Evolutionary conservation across 2,888 invertebrate genomes (phyloP).

Genomic region (Aethes cnicana): DNA sequence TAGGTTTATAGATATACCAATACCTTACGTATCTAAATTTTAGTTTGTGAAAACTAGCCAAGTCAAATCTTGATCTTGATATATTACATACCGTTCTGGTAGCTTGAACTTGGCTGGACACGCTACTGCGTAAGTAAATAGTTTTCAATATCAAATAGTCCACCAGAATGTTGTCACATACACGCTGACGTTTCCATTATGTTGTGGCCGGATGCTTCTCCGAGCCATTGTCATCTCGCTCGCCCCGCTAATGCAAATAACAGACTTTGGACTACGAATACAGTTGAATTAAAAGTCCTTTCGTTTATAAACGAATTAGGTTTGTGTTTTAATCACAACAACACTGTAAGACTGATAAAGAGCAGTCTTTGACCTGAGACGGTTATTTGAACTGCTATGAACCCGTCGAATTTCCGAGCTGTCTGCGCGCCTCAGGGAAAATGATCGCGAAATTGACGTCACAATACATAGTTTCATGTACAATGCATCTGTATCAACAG

Average conservation of each 20-base stretch:
- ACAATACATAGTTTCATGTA: neutral
- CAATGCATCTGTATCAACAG: slow-evolving; percentile 19
- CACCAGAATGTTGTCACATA: neutral
- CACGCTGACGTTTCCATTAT: slow-evolving; percentile 1
- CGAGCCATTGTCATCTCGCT: slow-evolving; percentile 1
- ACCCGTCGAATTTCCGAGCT: neutral
- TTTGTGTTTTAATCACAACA: too few species aligned
- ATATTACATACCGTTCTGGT: too few species aligned
- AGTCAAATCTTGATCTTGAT: too few species aligned
- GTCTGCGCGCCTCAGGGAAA: neutral
- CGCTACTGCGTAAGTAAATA: too few species aligned
- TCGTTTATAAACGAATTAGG: neutral
- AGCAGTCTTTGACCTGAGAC: neutral
- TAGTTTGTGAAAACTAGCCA: too few species aligned
- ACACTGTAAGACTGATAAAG: too few species aligned
- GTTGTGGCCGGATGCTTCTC: neutral
- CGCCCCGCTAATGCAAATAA: neutral
- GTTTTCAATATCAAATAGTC: too few species aligned
- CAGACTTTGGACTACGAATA: neutral
- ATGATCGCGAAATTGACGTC: neutral
- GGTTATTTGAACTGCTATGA: neutral
- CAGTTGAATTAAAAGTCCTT: neutral
- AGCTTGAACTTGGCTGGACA: too few species aligned
- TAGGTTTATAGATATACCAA: too few species aligned
- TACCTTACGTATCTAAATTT: too few species aligned